These are phyloP conservation scores for Drosophila ercepeae DNA, from an alignment of 1,140 invertebrate species.

Conservation along the genomic window DNA sequence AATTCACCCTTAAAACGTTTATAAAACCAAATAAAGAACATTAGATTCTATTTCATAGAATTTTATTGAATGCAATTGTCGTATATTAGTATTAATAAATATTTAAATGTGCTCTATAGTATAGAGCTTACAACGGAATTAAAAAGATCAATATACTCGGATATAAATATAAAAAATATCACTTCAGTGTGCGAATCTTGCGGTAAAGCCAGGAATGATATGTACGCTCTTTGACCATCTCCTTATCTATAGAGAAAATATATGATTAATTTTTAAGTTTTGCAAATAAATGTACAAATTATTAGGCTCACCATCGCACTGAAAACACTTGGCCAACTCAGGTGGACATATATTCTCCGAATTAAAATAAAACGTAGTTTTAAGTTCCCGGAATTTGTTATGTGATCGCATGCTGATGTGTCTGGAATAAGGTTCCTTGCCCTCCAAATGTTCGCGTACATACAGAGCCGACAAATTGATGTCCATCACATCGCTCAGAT, in stretches of 20 bases:
- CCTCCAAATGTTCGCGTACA: conserved; percentile 68
- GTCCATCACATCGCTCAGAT: conserved; percentile 67
- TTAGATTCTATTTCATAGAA: not conserved
- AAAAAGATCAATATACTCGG: too few species aligned
- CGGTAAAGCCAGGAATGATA: conserved; percentile 76
- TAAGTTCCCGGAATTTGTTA: conserved; percentile 67
- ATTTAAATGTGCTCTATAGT: too few species aligned
- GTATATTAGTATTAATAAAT: not conserved
- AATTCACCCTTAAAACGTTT: not conserved
- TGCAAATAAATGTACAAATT: not conserved
- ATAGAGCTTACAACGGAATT: too few species aligned
- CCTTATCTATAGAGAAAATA: conserved; percentile 61
- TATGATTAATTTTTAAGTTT: not conserved
- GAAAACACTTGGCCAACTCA: conserved; percentile 57
- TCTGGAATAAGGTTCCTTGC: conserved; percentile 69
- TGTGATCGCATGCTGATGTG: conserved; percentile 70
- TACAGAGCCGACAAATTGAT: conserved; percentile 66
- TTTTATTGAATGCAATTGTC: not conserved
- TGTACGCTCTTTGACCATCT: conserved; percentile 60
- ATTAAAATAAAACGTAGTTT: conserved; percentile 74
- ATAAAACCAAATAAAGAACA: not conserved
- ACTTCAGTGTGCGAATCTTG: conserved; percentile 66
- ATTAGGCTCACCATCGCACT: conserved; percentile 57
- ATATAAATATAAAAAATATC: not conserved
- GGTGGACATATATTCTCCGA: conserved; percentile 78